Conservation (phyloP, 2,888 invertebrate species). For the Disparrhopalites patrizii region DNA sequence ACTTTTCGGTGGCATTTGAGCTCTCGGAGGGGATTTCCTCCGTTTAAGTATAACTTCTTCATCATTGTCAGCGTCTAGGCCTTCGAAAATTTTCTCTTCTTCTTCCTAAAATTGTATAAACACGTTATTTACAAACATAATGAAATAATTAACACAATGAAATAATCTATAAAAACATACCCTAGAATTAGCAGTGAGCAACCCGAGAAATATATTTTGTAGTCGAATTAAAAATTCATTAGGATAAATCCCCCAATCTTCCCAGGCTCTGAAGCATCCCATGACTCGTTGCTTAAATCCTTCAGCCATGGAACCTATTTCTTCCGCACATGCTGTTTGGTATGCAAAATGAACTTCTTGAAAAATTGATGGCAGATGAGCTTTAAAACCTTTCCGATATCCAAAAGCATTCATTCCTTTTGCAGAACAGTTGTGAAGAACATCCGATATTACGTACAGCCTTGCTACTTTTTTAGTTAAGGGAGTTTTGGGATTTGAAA, state of each 20-base stretch:
- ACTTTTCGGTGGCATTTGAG: conserved; percentile 43
- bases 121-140: conserved; percentile 1
- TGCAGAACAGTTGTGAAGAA: conserved; percentile 93
- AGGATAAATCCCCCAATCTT: conserved; percentile 95
- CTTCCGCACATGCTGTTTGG: conserved; percentile 49
- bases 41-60: conserved; percentile 49
- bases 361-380: conserved; percentile 72
- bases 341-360: conserved; percentile 68
- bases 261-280: conserved; percentile 91
- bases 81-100: conserved; percentile 39
- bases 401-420: conserved; percentile 95
- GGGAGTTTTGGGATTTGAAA: conserved; percentile 71
- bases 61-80: conserved; percentile 50
- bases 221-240: conserved; percentile 82
- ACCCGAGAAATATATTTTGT: conserved; percentile 86
- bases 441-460: conserved; percentile 91
- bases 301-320: conserved; percentile 75
- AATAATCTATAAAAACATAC: conserved; percentile 25
- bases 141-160: neutral
- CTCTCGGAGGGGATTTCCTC: conserved; percentile 42
- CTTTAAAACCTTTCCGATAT: conserved; percentile 85
- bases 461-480: conserved; percentile 85
- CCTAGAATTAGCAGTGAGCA: conserved; percentile 51
- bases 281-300: conserved; percentile 88
- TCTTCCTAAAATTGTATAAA: conserved; percentile 29